Percentiles rank a stretch among this genome's conserved stretches.
phyloP scores from a whole-genome alignment of 2,113 vertebrate genomes.

The Phylloscopus whistleri region DNA sequence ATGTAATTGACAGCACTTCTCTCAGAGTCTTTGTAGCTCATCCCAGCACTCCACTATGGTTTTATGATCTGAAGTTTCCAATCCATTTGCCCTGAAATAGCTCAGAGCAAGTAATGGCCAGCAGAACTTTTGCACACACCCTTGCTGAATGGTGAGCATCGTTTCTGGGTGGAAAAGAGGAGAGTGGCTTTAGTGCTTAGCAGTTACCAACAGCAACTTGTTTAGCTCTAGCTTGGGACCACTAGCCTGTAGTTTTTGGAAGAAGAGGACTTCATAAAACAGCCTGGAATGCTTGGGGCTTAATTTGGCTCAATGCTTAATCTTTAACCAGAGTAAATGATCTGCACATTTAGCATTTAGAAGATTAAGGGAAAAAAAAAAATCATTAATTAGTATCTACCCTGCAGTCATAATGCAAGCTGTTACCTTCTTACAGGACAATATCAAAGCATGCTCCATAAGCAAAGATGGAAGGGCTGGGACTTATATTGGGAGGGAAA shows the following conservation, averaged over 20 bases:
- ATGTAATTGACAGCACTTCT: not conserved
- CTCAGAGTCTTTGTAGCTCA: not conserved
- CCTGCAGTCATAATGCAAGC: not conserved
- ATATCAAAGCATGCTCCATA: not conserved
- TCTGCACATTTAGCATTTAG: not conserved
- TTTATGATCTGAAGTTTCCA: not conserved
- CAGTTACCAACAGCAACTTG: not conserved
- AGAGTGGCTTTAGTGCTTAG: not conserved
- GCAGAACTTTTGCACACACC: not conserved
- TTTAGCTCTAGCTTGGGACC: not conserved
- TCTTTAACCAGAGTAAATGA: slow-evolving; percentile 4
- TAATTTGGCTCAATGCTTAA: slow-evolving; percentile 28
- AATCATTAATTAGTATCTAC: not conserved
- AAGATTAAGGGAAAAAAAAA: not conserved
- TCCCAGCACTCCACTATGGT: not conserved
- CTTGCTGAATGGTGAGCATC: not conserved
- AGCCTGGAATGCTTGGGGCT: not conserved
- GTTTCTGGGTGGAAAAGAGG: not conserved
- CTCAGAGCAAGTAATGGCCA: not conserved
- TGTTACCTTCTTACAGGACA: not conserved
- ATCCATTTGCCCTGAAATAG: not conserved
- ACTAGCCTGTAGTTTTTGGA: not conserved
- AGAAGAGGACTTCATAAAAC: not conserved
- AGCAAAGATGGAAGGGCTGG: not conserved
- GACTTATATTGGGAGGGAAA: not conserved